Conservation (phyloP, 2,797 vertebrate genomes). For the Acipenser ruthenus region DNA sequence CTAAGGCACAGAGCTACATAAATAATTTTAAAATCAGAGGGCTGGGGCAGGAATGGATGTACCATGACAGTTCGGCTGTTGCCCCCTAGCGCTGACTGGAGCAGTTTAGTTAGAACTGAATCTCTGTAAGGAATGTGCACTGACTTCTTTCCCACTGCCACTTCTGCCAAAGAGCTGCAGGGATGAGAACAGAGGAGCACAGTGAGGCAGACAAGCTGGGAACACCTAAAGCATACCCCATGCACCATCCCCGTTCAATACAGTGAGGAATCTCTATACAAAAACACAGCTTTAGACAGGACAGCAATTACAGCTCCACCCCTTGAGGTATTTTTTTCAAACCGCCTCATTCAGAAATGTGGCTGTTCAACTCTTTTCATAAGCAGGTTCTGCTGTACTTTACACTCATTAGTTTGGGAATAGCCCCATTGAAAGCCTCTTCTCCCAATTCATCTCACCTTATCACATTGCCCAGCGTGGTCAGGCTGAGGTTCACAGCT, state of each 20-base stretch:
- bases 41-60: constrained; percentile 12
- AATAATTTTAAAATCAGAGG: too few relatives aligned
- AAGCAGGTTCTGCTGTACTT: too few relatives aligned
- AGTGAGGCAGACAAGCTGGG: not conserved
- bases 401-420: not conserved
- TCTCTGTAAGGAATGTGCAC: constrained; percentile 78
- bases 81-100: constrained; percentile 81
- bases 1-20: too few relatives aligned
- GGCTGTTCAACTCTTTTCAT: too few relatives aligned
- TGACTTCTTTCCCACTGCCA: constrained; percentile 64
- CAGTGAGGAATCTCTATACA: too few relatives aligned
- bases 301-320: too few relatives aligned
- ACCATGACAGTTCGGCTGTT: constrained; percentile 86
- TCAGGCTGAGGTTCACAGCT: constrained; percentile 79
- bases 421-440: not conserved
- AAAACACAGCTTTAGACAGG: too few relatives aligned
- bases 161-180: constrained; percentile 68
- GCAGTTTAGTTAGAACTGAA: constrained; percentile 77
- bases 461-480: constrained; percentile 81
- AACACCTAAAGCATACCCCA: not conserved
- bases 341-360: too few relatives aligned
- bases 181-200: not conserved
- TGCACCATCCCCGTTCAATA: too few relatives aligned
- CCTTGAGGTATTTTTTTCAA: too few relatives aligned
- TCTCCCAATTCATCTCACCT: constrained; percentile 46